Evolutionary conservation across 30 jellyfish, hydroid and myxozoan species (phyloP), one percentile per base, ranked within the genome.

Genomic region (Turritopsis dohrnii): DNA sequence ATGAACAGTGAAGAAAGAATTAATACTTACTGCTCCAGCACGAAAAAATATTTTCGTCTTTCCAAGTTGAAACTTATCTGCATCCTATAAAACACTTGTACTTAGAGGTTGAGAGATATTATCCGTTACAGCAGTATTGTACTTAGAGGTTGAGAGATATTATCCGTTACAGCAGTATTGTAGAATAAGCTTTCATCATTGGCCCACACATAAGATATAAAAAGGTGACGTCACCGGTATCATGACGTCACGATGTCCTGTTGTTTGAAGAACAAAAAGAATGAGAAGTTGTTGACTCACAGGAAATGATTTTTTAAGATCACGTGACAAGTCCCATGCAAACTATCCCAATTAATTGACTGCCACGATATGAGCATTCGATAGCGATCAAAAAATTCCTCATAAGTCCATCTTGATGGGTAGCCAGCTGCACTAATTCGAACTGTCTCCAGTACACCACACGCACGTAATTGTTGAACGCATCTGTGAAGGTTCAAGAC

Each of bases 391-490:
- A 66, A 66, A 27, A 27, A 69, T 69, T 23, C 31, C 9, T n/a
- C 28, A 23, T 69, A 27, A 9, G 77, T 69, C 19, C 66, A 91
- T 96, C 97, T 87, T 19, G 97, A 91, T 8, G 97, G 97, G 65
- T 85, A 91, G 54, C 97, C 97, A 54, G 97, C 95, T 8, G 97
- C 97, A 80, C 97, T 91, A 65, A 91, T 91, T 30, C 97, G 86
- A 73, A 91, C 88, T 0, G 97, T 91, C 71, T 91, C 97, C 22
- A 91, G 80, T 7, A 91, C 97, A 22, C 97, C 97, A 77, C 97
- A 91, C 4, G 97, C 97, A 17, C 97, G 85, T 18, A 91, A 84
- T 66, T 91, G 97, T 52, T 91, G 97, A 22, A 91, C 96, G 83
- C 93, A 83, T 73, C 97, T 54, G 29, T 83, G 80, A 30, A 92